Conservation (phyloP, 1,140 invertebrate genomes). For the Leptinotarsa texana region DNA sequence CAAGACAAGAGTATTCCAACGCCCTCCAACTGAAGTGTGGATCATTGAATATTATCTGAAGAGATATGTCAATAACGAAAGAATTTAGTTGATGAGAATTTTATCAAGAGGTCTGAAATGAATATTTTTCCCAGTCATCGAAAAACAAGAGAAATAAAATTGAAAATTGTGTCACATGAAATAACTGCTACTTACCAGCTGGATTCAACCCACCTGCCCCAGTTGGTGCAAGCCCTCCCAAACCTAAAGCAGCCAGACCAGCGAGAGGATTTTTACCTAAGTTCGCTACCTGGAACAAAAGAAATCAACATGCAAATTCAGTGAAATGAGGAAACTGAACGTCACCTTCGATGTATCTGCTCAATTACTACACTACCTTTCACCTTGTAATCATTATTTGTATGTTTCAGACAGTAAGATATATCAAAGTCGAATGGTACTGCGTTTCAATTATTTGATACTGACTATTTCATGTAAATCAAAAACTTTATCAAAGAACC, state of each 20-base stretch:
- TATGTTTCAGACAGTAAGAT: background rate
- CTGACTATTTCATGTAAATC: no score
- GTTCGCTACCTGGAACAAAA: slow-evolving; percentile 73
- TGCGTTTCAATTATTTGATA: no score
- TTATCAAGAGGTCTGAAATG: background rate
- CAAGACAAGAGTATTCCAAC: no score
- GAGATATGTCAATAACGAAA: no score
- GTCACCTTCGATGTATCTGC: slow-evolving; percentile 18
- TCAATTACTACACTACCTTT: slow-evolving; percentile 40
- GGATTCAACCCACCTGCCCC: slow-evolving; percentile 85
- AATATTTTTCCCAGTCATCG: no score
- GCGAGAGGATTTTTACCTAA: slow-evolving; percentile 84
- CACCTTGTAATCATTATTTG: background rate
- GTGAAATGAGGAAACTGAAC: background rate
- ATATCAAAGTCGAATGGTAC: no score
- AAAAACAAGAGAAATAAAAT: background rate
- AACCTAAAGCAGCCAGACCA: slow-evolving; percentile 80
- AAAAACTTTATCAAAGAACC: no score
- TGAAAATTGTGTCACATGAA: no score
- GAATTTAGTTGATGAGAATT: no score
- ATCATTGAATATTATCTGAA: no score
- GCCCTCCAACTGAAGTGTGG: no score
- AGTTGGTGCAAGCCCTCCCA: slow-evolving; percentile 79
- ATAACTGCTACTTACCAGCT: slow-evolving; percentile 67
- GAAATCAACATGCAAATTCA: slow-evolving; percentile 17